These are phyloP conservation scores for Picathartes gymnocephalus DNA, from an alignment of 2,113 vertebrate species.

Conservation along the genomic window DNA sequence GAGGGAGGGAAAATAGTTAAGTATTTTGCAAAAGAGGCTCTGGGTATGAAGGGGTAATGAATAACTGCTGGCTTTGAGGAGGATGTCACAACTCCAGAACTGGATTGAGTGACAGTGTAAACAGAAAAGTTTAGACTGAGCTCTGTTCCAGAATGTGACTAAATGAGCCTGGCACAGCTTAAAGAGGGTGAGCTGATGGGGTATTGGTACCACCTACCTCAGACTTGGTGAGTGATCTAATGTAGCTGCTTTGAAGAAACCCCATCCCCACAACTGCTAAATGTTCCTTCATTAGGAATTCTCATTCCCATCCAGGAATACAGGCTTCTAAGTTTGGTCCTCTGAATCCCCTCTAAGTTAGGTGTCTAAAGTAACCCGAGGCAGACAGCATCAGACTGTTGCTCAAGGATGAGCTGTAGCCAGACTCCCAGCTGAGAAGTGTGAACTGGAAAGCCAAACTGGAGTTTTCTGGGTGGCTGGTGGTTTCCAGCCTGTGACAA, in stretches of 20 bases:
- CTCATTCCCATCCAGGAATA: not conserved
- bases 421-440: not conserved
- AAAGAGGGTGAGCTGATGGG: not conserved
- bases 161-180: not conserved
- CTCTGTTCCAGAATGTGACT: not conserved
- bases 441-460: not conserved
- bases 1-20: not conserved
- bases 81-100: not conserved
- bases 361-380: not conserved
- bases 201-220: not conserved
- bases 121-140: not conserved
- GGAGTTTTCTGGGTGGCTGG: not conserved
- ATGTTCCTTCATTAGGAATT: not conserved
- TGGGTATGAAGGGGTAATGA: not conserved
- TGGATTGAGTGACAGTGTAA: not conserved
- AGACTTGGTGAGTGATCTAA: not conserved
- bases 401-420: not conserved
- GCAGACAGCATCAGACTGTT: not conserved
- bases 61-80: not conserved
- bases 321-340: not conserved
- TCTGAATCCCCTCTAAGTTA: not conserved
- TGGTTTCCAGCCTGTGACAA: too few species aligned
- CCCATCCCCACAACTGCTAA: not conserved
- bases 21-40: not conserved
- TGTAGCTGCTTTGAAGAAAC: not conserved